These are phyloP conservation scores for Momotus momota DNA, from an alignment of 2,797 vertebrate genomes.

Conservation along the genomic window DNA sequence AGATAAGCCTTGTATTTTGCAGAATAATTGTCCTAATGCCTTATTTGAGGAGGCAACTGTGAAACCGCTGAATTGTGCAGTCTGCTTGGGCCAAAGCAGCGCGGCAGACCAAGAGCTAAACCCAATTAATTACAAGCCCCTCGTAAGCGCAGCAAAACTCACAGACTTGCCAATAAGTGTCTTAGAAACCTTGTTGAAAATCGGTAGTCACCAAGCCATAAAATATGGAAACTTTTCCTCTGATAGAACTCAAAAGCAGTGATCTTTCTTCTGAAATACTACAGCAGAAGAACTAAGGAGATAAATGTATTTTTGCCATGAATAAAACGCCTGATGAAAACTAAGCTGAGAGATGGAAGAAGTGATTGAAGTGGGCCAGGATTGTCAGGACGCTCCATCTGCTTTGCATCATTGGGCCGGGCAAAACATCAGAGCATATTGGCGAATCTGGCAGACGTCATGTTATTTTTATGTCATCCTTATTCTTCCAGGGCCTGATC, in stretches of 20 bases:
- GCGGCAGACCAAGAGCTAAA: neutral
- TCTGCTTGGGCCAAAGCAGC: neutral
- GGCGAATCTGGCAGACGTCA: slow-evolving; percentile 70
- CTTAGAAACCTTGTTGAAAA: neutral
- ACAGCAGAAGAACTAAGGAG: slow-evolving; percentile 25
- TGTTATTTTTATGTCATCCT: slow-evolving; percentile 74
- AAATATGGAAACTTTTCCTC: neutral
- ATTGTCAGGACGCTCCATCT: slow-evolving; percentile 62
- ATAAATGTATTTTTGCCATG: slow-evolving; percentile 60
- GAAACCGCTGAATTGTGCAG: neutral
- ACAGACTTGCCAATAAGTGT: neutral
- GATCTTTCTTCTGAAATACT: neutral
- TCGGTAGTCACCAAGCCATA: neutral
- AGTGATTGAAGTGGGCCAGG: slow-evolving; percentile 59
- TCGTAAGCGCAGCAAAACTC: neutral
- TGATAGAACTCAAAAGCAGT: neutral
- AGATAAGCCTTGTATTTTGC: neutral
- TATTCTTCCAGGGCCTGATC: slow-evolving; percentile 62
- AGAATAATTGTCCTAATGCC: neutral
- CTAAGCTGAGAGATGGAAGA: neutral
- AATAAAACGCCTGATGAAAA: slow-evolving; percentile 61
- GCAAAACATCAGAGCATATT: slow-evolving; percentile 74
- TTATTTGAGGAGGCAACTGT: neutral
- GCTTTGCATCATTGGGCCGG: slow-evolving; percentile 66
- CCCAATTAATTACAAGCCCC: neutral